Percentiles rank a stretch among this genome's conserved stretches.
These are phyloP conservation scores for Ceuthmochares aereus DNA, from an alignment of 2,113 vertebrate species.

Conservation along the genomic window DNA sequence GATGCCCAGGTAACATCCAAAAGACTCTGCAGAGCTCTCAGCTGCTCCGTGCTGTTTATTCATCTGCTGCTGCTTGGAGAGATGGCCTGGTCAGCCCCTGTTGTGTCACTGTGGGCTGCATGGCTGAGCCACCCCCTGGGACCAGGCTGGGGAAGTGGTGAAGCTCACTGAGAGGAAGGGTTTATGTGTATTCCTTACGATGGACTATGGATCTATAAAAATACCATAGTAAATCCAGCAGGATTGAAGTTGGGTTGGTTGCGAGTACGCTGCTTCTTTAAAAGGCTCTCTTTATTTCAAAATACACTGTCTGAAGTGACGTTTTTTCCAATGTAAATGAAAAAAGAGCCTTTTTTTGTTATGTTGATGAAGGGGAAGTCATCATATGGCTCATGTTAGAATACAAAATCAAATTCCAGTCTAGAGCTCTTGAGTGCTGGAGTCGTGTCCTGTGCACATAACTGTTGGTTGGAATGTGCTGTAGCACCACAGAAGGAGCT, in stretches of 20 bases:
- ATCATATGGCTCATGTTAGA: background rate
- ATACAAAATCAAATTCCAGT: background rate
- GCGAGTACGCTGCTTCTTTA: background rate
- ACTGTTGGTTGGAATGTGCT: background rate
- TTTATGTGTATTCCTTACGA: accelerated
- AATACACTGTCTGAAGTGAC: background rate
- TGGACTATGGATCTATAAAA: background rate
- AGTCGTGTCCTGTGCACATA: accelerated
- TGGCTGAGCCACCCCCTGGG: too few relatives aligned
- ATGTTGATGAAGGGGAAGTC: background rate
- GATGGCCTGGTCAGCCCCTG: too few relatives aligned
- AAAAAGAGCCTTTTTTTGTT: background rate
- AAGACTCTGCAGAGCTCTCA: background rate
- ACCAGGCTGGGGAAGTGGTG: too few relatives aligned
- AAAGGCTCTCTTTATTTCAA: background rate
- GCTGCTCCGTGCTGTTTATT: background rate
- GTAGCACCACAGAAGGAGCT: background rate
- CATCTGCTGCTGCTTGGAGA: background rate
- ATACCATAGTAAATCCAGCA: background rate
- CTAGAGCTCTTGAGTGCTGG: background rate
- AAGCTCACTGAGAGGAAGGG: background rate
- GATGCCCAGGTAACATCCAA: background rate
- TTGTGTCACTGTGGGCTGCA: too few relatives aligned
- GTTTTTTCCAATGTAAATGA: background rate
- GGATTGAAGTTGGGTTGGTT: background rate